A percentile compares a stretch with the other conserved stretches of the same genome.
Conservation (phyloP, 2,113 vertebrate species). For the Baryphthengus martii region DNA sequence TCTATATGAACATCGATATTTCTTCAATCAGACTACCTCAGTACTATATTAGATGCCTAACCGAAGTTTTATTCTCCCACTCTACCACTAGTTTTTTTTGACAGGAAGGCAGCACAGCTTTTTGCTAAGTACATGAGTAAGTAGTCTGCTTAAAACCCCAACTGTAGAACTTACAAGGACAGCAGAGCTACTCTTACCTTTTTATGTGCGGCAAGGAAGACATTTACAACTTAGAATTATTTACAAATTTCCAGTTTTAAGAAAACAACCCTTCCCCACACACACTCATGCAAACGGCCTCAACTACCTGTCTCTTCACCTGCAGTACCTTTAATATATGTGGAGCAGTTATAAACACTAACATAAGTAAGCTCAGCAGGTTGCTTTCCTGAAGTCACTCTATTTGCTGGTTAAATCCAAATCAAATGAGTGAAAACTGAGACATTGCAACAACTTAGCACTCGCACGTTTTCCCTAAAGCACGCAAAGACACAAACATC, state of each 20-base stretch:
- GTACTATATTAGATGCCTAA: neutral
- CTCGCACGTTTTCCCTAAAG: neutral
- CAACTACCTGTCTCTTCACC: neutral
- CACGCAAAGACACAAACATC: neutral
- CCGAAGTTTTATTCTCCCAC: neutral
- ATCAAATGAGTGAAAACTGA: neutral
- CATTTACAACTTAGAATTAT: neutral
- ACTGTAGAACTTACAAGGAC: neutral
- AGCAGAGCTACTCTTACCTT: neutral
- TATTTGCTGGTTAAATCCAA: neutral
- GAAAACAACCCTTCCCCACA: neutral
- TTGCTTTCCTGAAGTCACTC: neutral
- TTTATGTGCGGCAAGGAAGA: neutral
- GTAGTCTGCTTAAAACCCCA: neutral
- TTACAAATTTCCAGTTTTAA: neutral
- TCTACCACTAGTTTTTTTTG: neutral
- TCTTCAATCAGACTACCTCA: neutral
- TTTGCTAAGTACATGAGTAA: neutral
- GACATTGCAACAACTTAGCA: neutral
- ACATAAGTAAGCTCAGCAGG: neutral
- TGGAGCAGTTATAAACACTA: neutral
- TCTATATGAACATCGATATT: neutral
- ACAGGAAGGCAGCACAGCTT: neutral
- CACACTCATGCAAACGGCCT: neutral
- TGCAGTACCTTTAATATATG: neutral